Evolutionary conservation across 2,113 vertebrate genomes (phyloP), one percentile per base, ranked within the genome.

Genomic region (Todiramphus chloris): DNA sequence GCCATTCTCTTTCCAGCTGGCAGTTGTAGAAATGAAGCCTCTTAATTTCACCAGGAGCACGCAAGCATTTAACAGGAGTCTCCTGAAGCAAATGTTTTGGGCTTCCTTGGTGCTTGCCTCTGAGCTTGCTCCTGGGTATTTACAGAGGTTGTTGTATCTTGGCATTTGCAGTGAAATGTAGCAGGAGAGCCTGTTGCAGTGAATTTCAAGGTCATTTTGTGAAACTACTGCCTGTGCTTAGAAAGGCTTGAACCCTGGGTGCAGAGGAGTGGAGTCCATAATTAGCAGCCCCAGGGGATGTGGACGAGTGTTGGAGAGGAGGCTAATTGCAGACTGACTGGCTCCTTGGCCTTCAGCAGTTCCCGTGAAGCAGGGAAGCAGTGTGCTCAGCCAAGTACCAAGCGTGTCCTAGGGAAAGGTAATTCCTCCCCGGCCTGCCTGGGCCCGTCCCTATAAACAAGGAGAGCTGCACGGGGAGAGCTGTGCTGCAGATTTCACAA

Each of bases 401-500:
- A 93, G 89, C 35, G 73, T 97, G 96, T 97, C 95, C 95, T 96
- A 96, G 85, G 91, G 96, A 97, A 97, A 97, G 93, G 95, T 96
- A 97, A 97, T 97, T 97, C 96, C 93, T 97, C 53, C 89, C 50
- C 1, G 5, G 83, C 97, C 93, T 97, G 97, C 89, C 97, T 73
- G 60, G 83, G 70, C 97, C 85, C 31, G 64, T 93, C 93, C 93
- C 87, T 86, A 95, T 96, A 97, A 97, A 97, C 96, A 95, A 87
- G 13, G 7, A 94, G 88, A 91, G 76, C 77, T 91, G 39, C 23
- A 12, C 1, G 0, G 58, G 48, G 93, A 94, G 94, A 94, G 80
- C 79, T 69, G 37, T 27, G 50, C 73, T 87, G 63, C 58, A 69
- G 87, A 94, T 89, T 85, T 87, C 85, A 96, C 0, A 9, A 46